Conservation (phyloP, 1,140 invertebrate species). For the Neodiprion lecontei region DNA sequence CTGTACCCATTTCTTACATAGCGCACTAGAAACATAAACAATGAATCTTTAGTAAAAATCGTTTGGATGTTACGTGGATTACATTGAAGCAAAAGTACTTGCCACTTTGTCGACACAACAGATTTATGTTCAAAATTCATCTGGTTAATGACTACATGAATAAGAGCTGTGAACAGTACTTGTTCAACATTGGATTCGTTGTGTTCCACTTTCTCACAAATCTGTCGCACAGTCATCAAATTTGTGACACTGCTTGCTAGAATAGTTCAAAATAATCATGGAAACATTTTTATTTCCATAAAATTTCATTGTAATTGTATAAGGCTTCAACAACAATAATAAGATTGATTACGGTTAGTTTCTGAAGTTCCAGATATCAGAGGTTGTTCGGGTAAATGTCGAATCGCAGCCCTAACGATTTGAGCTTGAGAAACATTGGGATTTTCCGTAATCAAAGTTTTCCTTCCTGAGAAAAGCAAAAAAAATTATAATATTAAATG, state of each 20-base stretch:
- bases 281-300: constrained; percentile 12
- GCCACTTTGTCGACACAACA: constrained; percentile 51
- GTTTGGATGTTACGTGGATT: background rate
- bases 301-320: background rate
- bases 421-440: constrained; percentile 50
- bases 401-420: constrained; percentile 41
- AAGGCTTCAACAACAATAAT: background rate
- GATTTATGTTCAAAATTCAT: constrained; percentile 54
- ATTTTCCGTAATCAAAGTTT: constrained; percentile 60
- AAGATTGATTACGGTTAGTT: constrained; percentile 50
- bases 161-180: constrained; percentile 54
- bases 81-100: constrained; percentile 8
- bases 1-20: constrained; percentile 48
- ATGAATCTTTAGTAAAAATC: constrained; percentile 10
- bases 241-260: constrained; percentile 55
- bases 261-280: constrained; percentile 20
- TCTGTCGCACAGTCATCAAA: constrained; percentile 58
- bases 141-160: constrained; percentile 54
- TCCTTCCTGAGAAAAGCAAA: constrained; percentile 39
- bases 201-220: constrained; percentile 50
- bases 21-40: constrained; percentile 38
- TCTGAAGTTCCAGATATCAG: constrained; percentile 46
- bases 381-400: constrained; percentile 34
- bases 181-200: constrained; percentile 30
- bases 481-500: background rate